These are phyloP conservation scores for Anoncus sp. DNA, from an alignment of 2,888 invertebrate genomes.

Conservation along the genomic window DNA sequence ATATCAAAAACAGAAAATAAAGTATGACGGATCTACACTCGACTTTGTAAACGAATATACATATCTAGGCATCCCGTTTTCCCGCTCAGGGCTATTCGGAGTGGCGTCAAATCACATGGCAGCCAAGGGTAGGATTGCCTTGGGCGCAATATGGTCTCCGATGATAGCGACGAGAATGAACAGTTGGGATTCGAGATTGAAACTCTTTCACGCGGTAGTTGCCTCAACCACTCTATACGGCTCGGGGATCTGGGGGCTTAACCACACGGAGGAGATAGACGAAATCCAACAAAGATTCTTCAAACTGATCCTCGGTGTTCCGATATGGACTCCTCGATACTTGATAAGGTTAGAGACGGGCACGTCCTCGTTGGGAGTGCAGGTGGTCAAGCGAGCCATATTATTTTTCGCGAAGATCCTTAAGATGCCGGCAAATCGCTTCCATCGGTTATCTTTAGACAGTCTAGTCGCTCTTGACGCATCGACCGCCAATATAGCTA, in stretches of 20 bases:
- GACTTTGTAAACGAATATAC: conserved; percentile 11
- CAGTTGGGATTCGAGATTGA: too few relatives aligned
- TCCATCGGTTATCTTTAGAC: neutral
- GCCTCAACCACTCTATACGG: neutral
- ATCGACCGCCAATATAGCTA: neutral
- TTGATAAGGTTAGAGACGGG: conserved; percentile 4
- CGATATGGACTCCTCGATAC: neutral
- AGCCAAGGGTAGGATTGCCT: conserved; percentile 9
- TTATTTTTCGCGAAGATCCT: neutral
- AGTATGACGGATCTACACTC: neutral
- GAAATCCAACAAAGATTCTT: neutral
- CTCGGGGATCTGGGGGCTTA: neutral
- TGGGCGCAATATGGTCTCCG: conserved; percentile 18
- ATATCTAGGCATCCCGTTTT: conserved; percentile 20
- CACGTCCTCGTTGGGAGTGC: neutral
- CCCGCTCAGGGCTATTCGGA: conserved; percentile 6
- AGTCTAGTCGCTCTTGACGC: neutral
- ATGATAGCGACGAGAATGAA: conserved; percentile 11
- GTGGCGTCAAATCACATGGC: conserved; percentile 4
- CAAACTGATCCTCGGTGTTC: neutral
- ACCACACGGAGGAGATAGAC: neutral
- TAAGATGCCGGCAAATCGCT: neutral
- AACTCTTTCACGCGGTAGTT: too few relatives aligned
- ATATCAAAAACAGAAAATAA: conserved; percentile 12
- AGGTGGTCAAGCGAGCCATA: neutral